Percentiles rank a stretch among this genome's conserved stretches.
These are phyloP conservation scores for Megalonaias nervosa DNA, from an alignment of 1,140 invertebrate genomes.

Conservation along the genomic window DNA sequence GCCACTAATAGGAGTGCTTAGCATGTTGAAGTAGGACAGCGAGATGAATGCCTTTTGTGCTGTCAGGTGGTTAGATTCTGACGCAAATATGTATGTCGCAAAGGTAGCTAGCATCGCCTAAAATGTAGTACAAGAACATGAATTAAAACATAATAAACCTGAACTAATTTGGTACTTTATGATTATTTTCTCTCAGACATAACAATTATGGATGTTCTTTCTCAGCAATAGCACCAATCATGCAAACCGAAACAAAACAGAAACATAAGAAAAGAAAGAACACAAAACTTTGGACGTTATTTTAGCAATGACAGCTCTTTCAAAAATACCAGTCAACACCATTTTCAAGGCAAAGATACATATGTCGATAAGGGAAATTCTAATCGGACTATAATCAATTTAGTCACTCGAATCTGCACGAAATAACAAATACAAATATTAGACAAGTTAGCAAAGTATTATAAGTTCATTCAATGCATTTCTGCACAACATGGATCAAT, in stretches of 20 bases:
- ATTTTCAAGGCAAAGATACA: not conserved
- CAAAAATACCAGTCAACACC: too few relatives aligned
- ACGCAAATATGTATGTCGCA: slow-evolving; percentile 68
- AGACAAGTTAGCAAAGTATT: not conserved
- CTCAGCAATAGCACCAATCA: too few relatives aligned
- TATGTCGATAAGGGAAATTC: not conserved
- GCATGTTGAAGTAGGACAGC: slow-evolving; percentile 97
- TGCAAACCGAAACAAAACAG: too few relatives aligned
- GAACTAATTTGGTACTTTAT: not conserved
- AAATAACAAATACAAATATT: not conserved
- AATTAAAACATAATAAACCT: not conserved
- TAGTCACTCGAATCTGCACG: not conserved
- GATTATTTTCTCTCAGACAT: not conserved
- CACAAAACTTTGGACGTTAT: too few relatives aligned
- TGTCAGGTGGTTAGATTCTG: slow-evolving; percentile 81
- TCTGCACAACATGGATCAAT: not conserved
- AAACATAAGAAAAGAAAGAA: too few relatives aligned
- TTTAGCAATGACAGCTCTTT: too few relatives aligned
- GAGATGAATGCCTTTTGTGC: slow-evolving; percentile 95
- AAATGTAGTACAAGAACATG: slow-evolving; percentile 26
- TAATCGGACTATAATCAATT: not conserved
- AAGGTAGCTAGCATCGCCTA: slow-evolving; percentile 91
- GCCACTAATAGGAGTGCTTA: slow-evolving; percentile 87
- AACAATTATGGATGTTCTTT: not conserved
- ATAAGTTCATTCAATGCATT: too few relatives aligned